These are phyloP conservation scores for Napeogenes inachia DNA, from an alignment of 2,888 invertebrate species.

Conservation along the genomic window DNA sequence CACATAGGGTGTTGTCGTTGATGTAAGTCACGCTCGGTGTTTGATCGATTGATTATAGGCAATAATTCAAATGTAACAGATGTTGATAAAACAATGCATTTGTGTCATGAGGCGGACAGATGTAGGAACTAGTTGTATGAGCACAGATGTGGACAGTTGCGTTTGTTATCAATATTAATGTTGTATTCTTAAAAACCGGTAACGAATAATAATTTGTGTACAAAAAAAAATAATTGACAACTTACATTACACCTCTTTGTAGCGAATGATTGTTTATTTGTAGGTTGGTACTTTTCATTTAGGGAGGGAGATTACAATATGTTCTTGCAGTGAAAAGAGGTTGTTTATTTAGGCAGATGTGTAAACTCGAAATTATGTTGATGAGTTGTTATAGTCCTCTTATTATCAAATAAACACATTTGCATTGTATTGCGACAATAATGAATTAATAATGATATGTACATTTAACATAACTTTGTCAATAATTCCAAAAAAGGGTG, in stretches of 20 bases:
- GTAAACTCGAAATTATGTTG: too few relatives aligned
- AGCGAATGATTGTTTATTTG: too few relatives aligned
- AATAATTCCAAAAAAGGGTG: background rate
- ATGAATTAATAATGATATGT: background rate
- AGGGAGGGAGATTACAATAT: too few relatives aligned
- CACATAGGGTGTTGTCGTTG: background rate
- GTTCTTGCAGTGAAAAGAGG: too few relatives aligned
- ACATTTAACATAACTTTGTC: background rate
- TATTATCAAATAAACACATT: too few relatives aligned
- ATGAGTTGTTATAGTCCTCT: too few relatives aligned
- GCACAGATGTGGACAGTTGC: constrained; percentile 34
- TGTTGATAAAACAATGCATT: constrained; percentile 34
- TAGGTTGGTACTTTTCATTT: too few relatives aligned
- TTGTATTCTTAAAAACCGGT: background rate
- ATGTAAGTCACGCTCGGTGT: background rate
- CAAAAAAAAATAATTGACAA: too few relatives aligned
- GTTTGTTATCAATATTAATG: background rate
- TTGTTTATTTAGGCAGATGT: too few relatives aligned
- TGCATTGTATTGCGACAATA: background rate
- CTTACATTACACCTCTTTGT: too few relatives aligned
- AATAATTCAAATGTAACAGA: constrained; percentile 22
- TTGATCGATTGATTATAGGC: constrained; percentile 11
- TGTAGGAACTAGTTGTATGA: constrained; percentile 33
- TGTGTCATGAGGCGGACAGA: constrained; percentile 44
- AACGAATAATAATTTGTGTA: background rate